Conservation (phyloP, 2,797 vertebrate genomes). For the Silurus aristotelis region DNA sequence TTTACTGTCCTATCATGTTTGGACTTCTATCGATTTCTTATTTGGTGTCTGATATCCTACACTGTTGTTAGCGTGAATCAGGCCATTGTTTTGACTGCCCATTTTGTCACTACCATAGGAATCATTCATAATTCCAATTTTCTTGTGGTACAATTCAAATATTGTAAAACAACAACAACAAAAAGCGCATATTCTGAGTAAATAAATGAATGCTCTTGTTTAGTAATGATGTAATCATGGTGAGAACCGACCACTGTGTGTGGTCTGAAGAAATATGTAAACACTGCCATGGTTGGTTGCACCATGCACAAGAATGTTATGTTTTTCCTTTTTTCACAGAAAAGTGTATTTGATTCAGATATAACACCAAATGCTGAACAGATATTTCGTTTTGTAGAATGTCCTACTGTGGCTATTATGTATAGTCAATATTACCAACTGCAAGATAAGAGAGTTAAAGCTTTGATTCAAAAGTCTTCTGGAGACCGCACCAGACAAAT, state of each 20-base stretch:
- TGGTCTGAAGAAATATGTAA: slow-evolving; percentile 11
- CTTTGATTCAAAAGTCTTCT: background rate
- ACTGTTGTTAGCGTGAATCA: background rate
- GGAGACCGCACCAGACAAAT: background rate
- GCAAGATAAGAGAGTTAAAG: slow-evolving; percentile 25
- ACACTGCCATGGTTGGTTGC: background rate
- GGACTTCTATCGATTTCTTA: background rate
- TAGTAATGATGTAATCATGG: background rate
- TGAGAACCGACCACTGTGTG: background rate
- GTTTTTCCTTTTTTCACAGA: background rate
- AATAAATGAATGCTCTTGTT: background rate
- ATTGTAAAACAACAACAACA: too few relatives aligned
- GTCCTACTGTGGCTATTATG: background rate
- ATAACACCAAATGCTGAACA: background rate
- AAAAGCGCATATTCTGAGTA: too few relatives aligned
- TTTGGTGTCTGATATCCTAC: background rate
- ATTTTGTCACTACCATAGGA: background rate
- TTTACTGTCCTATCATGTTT: background rate
- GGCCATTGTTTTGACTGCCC: background rate
- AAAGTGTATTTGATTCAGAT: background rate
- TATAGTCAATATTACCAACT: slow-evolving; percentile 4
- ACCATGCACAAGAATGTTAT: background rate
- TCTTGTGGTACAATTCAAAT: too few relatives aligned
- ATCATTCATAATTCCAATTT: background rate
- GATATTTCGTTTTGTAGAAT: background rate